phyloP scores from a whole-genome alignment of 1,140 invertebrate genomes.

The Centruroides vittatus region DNA sequence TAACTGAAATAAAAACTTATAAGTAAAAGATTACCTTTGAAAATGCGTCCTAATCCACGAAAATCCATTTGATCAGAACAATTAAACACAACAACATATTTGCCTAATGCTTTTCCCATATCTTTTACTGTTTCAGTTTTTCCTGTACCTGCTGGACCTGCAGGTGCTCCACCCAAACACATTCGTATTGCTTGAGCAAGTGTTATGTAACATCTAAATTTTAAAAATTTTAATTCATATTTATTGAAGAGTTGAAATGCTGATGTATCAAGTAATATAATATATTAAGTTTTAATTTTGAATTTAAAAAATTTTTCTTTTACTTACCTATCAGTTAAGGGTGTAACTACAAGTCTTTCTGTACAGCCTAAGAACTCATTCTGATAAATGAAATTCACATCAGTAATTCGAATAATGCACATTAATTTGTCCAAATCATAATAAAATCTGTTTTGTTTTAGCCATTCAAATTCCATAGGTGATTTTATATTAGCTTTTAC shows the following conservation, averaged over 20 bases:
- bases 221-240: background rate
- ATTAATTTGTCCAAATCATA: slow-evolving; percentile 89
- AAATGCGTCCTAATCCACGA: slow-evolving; percentile 77
- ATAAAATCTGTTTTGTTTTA: slow-evolving; percentile 92
- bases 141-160: slow-evolving; percentile 87
- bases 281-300: too few species aligned
- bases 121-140: slow-evolving; percentile 97
- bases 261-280: too few species aligned
- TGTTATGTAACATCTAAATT: slow-evolving; percentile 81
- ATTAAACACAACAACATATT: slow-evolving; percentile 96
- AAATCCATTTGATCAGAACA: slow-evolving; percentile 99
- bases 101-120: slow-evolving; percentile 93
- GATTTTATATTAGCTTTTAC: slow-evolving; percentile 71
- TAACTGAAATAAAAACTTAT: background rate
- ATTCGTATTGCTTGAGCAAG: slow-evolving; percentile 87
- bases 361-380: slow-evolving; percentile 98
- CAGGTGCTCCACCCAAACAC: slow-evolving; percentile 92
- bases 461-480: slow-evolving; percentile 88
- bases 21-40: slow-evolving; percentile 44
- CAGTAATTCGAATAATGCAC: slow-evolving; percentile 81
- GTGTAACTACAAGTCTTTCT: slow-evolving; percentile 64
- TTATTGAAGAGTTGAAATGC: too few species aligned
- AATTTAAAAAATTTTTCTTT: too few species aligned
- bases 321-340: slow-evolving; percentile 78
- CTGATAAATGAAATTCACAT: slow-evolving; percentile 89